Evolutionary conservation across 2,113 vertebrate genomes (phyloP).

Genomic region (Calidris pygmaea): DNA sequence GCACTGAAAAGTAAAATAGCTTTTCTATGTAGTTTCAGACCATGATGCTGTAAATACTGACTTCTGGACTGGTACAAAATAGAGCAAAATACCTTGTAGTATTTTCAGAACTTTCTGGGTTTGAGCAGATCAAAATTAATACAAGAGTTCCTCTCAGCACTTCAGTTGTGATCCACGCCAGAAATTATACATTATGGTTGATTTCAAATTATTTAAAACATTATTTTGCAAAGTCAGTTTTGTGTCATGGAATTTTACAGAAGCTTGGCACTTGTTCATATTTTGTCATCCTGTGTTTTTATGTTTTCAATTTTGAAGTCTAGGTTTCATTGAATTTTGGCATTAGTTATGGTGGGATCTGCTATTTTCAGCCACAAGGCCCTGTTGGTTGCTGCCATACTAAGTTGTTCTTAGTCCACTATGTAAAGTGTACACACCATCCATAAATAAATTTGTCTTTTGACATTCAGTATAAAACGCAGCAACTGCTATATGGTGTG

Average conservation of each 20-base stretch:
- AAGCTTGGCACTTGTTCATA: not conserved
- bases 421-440: not conserved
- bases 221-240: not conserved
- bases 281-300: not conserved
- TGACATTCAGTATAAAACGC: slow-evolving; percentile 89
- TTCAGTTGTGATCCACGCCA: not conserved
- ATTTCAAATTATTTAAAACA: not conserved
- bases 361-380: not conserved
- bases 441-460: slow-evolving; percentile 52
- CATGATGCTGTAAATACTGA: not conserved
- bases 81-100: not conserved
- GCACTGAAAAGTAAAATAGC: not conserved
- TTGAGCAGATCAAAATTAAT: not conserved
- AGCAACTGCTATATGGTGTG: slow-evolving; percentile 99
- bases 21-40: not conserved
- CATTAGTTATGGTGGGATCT: not conserved
- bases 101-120: not conserved
- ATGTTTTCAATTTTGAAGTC: not conserved
- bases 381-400: not conserved
- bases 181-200: not conserved
- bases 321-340: not conserved
- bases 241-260: not conserved
- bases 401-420: not conserved
- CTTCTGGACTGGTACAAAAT: not conserved
- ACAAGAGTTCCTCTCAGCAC: not conserved